Evolutionary conservation across 2,888 invertebrate species (phyloP).

Genomic region (Cryptocephalus moraei): DNA sequence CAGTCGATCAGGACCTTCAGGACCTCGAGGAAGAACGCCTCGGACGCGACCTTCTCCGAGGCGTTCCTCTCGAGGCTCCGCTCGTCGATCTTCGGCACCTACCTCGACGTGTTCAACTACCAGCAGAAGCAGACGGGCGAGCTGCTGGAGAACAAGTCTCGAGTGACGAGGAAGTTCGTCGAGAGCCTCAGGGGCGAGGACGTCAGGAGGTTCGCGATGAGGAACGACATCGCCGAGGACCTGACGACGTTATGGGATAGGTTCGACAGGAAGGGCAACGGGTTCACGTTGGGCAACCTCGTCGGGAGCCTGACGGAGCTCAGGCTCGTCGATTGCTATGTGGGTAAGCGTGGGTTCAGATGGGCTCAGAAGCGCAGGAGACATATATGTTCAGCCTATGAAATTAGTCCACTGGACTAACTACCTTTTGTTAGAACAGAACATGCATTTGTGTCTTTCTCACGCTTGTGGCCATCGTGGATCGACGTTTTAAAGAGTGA

Average conservation of each 20-base stretch:
- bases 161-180: slow-evolving; percentile 21
- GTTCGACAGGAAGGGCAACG: slow-evolving; percentile 19
- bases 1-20: slow-evolving; percentile 5
- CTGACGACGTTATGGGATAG: slow-evolving; percentile 18
- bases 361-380: too few species aligned
- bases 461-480: too few species aligned
- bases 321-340: slow-evolving; percentile 23
- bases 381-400: too few species aligned
- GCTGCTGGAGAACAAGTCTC: slow-evolving; percentile 24
- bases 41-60: slow-evolving; percentile 6
- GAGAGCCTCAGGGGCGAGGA: slow-evolving; percentile 16
- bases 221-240: slow-evolving; percentile 22
- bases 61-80: slow-evolving; percentile 8
- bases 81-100: slow-evolving; percentile 26
- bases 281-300: slow-evolving; percentile 23
- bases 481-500: too few species aligned
- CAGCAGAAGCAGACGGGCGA: slow-evolving; percentile 21
- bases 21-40: slow-evolving; percentile 3
- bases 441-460: too few species aligned
- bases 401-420: too few species aligned
- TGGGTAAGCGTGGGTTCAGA: slow-evolving; percentile 12
- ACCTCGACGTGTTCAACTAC: slow-evolving; percentile 23
- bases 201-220: slow-evolving; percentile 13
- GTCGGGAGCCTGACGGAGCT: slow-evolving; percentile 19
- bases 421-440: too few species aligned